A percentile compares a stretch with the other conserved stretches of the same genome.
Conservation (phyloP, 2,113 vertebrate species). For the Chaenogobius annularis region DNA sequence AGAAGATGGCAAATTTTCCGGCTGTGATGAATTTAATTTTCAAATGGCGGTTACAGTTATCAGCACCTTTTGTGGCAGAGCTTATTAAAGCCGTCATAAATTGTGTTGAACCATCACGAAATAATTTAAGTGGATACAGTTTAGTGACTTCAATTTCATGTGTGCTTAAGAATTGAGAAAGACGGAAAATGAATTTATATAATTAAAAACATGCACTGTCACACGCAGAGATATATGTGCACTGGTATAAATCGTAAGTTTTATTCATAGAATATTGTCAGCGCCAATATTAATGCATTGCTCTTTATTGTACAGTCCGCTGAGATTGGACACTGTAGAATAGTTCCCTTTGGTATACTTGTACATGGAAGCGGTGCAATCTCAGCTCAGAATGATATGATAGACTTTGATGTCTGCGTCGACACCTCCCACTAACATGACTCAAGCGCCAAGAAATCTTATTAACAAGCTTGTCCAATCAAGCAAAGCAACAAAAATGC, state of each 20-base stretch:
- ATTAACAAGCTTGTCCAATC: not conserved
- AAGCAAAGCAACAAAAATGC: not conserved
- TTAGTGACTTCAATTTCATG: slow-evolving; percentile 40
- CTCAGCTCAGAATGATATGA: slow-evolving; percentile 36
- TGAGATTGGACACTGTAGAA: slow-evolving; percentile 33
- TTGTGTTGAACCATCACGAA: slow-evolving; percentile 43
- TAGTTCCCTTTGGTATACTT: slow-evolving; percentile 41
- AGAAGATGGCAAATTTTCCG: slow-evolving; percentile 33
- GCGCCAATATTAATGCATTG: slow-evolving; percentile 18
- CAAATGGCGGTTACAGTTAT: slow-evolving; percentile 34
- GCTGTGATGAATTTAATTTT: slow-evolving; percentile 44
- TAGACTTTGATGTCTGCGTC: slow-evolving; percentile 44
- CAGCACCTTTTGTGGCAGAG: slow-evolving; percentile 45
- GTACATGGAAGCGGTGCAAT: slow-evolving; percentile 28
- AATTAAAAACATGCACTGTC: slow-evolving; percentile 36
- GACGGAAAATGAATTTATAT: slow-evolving; percentile 24
- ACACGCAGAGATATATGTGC: slow-evolving; percentile 6
- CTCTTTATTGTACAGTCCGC: slow-evolving; percentile 12
- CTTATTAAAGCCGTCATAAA: slow-evolving; percentile 49
- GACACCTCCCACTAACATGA: slow-evolving; percentile 33
- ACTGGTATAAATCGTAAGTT: slow-evolving; percentile 24
- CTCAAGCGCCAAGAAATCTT: slow-evolving; percentile 19
- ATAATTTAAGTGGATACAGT: slow-evolving; percentile 44
- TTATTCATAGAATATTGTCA: not conserved
- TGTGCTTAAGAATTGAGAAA: slow-evolving; percentile 33